Conservation (phyloP, 2,797 vertebrate genomes). For the Propithecus deckenii region DNA sequence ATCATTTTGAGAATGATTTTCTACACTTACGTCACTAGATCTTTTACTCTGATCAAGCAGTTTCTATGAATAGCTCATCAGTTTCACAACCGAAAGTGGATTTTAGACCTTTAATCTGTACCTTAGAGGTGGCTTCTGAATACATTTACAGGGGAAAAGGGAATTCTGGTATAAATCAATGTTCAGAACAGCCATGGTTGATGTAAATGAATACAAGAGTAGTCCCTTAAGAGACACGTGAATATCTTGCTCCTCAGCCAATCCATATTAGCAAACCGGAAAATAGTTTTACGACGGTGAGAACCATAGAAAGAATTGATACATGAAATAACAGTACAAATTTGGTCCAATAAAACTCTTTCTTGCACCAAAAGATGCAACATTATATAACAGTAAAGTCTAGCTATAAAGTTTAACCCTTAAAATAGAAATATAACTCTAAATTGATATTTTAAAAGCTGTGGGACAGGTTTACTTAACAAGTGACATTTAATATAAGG, state of each 20-base stretch:
- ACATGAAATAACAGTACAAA: background rate
- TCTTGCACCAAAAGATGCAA: background rate
- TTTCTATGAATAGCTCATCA: slow-evolving; percentile 65
- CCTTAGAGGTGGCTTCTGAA: slow-evolving; percentile 37
- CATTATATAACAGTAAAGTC: background rate
- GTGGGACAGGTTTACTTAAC: background rate
- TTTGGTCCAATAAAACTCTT: background rate
- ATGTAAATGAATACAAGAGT: slow-evolving; percentile 53
- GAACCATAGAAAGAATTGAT: background rate
- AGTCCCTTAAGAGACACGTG: slow-evolving; percentile 11
- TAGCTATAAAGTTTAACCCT: background rate
- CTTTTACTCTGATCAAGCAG: slow-evolving; percentile 42
- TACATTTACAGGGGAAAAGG: slow-evolving; percentile 35
- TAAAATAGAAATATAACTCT: slow-evolving; percentile 7
- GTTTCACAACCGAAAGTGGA: slow-evolving; percentile 40
- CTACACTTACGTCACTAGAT: background rate
- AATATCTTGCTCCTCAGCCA: background rate
- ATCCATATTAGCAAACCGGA: slow-evolving; percentile 24
- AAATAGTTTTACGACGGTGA: background rate
- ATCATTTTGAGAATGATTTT: slow-evolving; percentile 39
- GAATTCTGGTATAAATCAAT: slow-evolving; percentile 37
- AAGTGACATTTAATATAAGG: background rate
- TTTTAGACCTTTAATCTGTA: slow-evolving; percentile 71
- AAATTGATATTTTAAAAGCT: background rate
- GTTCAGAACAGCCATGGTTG: slow-evolving; percentile 56